A percentile compares a stretch with the other conserved stretches of the same genome.
Conservation (phyloP, 2,888 invertebrate genomes). For the Rhagium mordax region DNA sequence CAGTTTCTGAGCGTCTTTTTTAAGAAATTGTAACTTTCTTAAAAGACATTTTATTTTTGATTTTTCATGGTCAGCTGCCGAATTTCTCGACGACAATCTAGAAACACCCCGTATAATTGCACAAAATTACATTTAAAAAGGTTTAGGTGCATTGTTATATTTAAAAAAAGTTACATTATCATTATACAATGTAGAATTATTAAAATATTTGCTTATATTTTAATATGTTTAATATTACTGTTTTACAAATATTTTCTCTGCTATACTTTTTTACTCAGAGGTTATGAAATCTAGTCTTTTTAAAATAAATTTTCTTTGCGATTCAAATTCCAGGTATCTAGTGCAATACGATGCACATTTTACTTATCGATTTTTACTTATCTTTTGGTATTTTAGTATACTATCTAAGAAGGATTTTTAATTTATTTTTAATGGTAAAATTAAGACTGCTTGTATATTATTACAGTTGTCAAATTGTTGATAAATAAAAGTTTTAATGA, state of each 20-base stretch:
- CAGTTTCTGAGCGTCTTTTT: too few relatives aligned
- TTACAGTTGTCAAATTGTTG: constrained; percentile 8
- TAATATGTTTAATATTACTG: background rate
- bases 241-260: background rate
- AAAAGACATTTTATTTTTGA: too few relatives aligned
- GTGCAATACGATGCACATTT: constrained; percentile 12
- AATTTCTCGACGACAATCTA: too few relatives aligned
- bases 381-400: background rate
- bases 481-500: constrained; percentile 11
- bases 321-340: background rate
- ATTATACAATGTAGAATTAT: background rate
- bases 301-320: background rate
- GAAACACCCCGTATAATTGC: too few relatives aligned
- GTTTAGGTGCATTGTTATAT: too few relatives aligned
- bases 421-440: constrained; percentile 11
- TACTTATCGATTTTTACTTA: background rate
- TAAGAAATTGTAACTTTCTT: too few relatives aligned
- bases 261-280: background rate
- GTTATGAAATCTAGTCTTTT: constrained; percentile 8
- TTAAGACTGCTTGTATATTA: constrained; percentile 21
- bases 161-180: too few relatives aligned
- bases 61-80: too few relatives aligned
- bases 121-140: too few relatives aligned
- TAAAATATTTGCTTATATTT: background rate
- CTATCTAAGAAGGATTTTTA: background rate